These are phyloP conservation scores for Meghimatium bilineatum DNA, from an alignment of 2,888 invertebrate species.

Conservation along the genomic window DNA sequence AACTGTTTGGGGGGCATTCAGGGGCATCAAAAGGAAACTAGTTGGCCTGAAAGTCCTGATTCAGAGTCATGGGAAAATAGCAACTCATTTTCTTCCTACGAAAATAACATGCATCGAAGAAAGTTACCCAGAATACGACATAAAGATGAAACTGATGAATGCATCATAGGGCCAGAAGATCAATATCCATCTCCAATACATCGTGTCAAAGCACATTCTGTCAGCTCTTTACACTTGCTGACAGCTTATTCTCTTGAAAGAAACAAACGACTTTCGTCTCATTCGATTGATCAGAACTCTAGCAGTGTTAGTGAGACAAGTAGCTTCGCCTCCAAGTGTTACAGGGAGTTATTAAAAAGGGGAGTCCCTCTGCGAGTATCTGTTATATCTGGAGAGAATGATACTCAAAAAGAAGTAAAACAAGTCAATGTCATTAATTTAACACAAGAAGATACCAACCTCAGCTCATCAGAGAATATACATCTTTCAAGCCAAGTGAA, in stretches of 20 bases:
- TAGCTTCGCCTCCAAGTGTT: constrained; percentile 54
- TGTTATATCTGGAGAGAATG: constrained; percentile 55
- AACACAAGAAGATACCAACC: not conserved
- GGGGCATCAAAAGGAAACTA: constrained; percentile 30
- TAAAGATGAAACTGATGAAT: not conserved
- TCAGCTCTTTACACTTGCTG: not conserved
- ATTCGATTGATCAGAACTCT: constrained; percentile 15
- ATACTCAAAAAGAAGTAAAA: not conserved
- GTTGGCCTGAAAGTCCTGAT: constrained; percentile 50
- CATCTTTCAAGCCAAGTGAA: not conserved
- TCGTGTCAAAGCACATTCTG: not conserved
- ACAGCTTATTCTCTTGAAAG: constrained; percentile 3
- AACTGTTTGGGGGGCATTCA: constrained; percentile 44
- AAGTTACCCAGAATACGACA: constrained; percentile 45
- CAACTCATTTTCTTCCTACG: constrained; percentile 56
- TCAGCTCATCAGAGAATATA: not conserved
- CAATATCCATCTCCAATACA: constrained; percentile 50
- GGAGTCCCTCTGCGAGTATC: constrained; percentile 69
- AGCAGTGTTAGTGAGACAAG: constrained; percentile 47
- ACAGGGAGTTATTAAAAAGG: constrained; percentile 63
- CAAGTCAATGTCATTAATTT: not conserved
- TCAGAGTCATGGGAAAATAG: constrained; percentile 51
- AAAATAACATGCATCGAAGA: constrained; percentile 51
- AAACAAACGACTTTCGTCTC: constrained; percentile 10
- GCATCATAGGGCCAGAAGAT: constrained; percentile 54